Base-by-base conservation (phyloP, 2,888 invertebrate species). In the Tachina grossa region DNA sequence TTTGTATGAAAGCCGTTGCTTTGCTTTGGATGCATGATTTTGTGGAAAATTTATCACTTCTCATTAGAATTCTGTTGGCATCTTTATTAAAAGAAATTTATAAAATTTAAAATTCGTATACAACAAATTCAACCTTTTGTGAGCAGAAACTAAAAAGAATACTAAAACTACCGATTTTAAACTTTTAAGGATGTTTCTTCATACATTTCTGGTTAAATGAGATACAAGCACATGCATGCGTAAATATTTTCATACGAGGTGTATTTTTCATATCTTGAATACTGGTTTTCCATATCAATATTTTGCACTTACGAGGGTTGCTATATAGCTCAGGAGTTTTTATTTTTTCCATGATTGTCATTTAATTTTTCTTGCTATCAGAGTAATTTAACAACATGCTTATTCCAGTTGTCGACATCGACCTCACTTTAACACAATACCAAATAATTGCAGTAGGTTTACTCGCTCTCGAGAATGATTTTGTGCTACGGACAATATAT, bases 11-110 rank as follows among this genome's bases (percentile, higher is more conserved):
- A 65, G 61, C 39, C 47, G 63, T 78, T 83, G 68, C 66, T 66
- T 31, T 6, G 66, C 77, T 82, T 84, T 87, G 85, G 88, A 87
- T 88, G 87, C 85, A 85, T 82, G 77, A 84, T 84, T 85, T 22
- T 83, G 84, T 84, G 87, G 88, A 78, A 88, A 90, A 90, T 91
- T 91, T 90, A 91, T 89, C 88, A 89, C 89, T 83, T 87, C 88
- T 90, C 89, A 91, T 90, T 91, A 90, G 90, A 90, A 90, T 90
- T 89, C 90, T 88, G 86, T 76, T 75, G 72, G 19, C 86, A 83
- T 83, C 87, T 84, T 61, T 41, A 22, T 65, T 72, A 22, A 53
- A 84, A 78, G 77, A 83, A 83, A 72, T 78, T 78, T 49, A 47
- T 55, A 76, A 77, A 74, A 76, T 11, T 74, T 61, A 10, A 68